Evolutionary conservation across 2,888 invertebrate species (phyloP).

Genomic region (Acronicta aceris): DNA sequence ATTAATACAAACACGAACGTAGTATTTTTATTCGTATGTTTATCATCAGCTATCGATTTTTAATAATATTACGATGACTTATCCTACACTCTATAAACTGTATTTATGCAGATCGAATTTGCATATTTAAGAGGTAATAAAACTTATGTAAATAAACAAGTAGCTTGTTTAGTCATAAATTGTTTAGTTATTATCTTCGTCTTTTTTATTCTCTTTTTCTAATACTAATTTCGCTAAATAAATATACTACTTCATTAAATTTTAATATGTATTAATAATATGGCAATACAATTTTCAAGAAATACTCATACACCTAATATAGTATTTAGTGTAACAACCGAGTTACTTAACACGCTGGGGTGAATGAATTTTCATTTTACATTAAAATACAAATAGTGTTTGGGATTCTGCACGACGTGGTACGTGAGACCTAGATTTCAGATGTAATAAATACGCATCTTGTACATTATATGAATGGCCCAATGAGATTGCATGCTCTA

Average conservation of each 20-base stretch:
- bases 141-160: constrained; percentile 20
- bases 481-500: constrained; percentile 52
- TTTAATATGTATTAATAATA: constrained; percentile 29
- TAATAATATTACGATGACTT: constrained; percentile 28
- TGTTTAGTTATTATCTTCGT: constrained; percentile 16
- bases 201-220: too few species aligned
- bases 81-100: constrained; percentile 17
- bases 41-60: constrained; percentile 36
- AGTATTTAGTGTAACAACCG: constrained; percentile 44
- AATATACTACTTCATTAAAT: constrained; percentile 28
- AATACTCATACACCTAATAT: constrained; percentile 38
- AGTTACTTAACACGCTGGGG: constrained; percentile 48
- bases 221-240: not conserved
- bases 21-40: constrained; percentile 56
- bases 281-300: constrained; percentile 48
- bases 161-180: constrained; percentile 2
- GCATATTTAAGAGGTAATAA: constrained; percentile 21
- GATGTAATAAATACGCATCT: constrained; percentile 58
- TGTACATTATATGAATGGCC: constrained; percentile 47
- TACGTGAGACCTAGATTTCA: constrained; percentile 63
- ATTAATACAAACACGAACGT: constrained; percentile 50
- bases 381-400: constrained; percentile 56
- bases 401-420: constrained; percentile 47
- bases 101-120: constrained; percentile 11
- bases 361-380: constrained; percentile 55